Evolutionary conservation across 1,140 invertebrate species (phyloP).

Genomic region (Lordiphosa stackelbergi): DNA sequence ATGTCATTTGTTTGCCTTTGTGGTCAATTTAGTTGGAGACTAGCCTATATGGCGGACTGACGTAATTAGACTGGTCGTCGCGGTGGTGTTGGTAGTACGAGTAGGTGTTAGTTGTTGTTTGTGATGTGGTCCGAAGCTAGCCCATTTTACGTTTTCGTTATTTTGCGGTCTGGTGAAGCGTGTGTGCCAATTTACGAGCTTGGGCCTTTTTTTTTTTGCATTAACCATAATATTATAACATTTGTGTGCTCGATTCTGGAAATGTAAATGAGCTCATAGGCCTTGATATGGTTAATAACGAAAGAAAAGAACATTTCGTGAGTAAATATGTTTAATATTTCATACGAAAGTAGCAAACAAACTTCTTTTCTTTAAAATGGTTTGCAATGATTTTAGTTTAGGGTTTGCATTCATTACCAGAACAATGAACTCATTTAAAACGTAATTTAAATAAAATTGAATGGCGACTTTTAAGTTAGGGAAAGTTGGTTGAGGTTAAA

Average conservation of each 20-base stretch:
- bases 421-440: too few species aligned
- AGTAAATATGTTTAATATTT: neutral
- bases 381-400: too few species aligned
- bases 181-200: constrained; percentile 71
- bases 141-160: constrained; percentile 32
- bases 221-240: constrained; percentile 47
- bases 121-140: constrained; percentile 47
- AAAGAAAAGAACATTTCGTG: neutral
- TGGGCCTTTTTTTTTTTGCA: constrained; percentile 42
- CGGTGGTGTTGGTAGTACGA: constrained; percentile 3
- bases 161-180: constrained; percentile 69
- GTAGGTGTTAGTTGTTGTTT: constrained; percentile 43
- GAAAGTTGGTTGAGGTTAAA: too few species aligned
- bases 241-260: constrained; percentile 38
- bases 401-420: too few species aligned
- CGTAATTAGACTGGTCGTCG: constrained; percentile 53
- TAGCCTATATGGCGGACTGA: constrained; percentile 44
- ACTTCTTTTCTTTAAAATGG: too few species aligned
- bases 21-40: constrained; percentile 31
- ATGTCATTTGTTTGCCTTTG: constrained; percentile 44
- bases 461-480: too few species aligned
- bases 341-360: too few species aligned
- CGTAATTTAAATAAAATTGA: too few species aligned
- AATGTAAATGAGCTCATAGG: constrained; percentile 37
- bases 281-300: constrained; percentile 12